Evolutionary conservation across 2,888 invertebrate genomes (phyloP), one percentile per base, ranked within the genome.

Genomic region (Phaedon cochleariae): DNA sequence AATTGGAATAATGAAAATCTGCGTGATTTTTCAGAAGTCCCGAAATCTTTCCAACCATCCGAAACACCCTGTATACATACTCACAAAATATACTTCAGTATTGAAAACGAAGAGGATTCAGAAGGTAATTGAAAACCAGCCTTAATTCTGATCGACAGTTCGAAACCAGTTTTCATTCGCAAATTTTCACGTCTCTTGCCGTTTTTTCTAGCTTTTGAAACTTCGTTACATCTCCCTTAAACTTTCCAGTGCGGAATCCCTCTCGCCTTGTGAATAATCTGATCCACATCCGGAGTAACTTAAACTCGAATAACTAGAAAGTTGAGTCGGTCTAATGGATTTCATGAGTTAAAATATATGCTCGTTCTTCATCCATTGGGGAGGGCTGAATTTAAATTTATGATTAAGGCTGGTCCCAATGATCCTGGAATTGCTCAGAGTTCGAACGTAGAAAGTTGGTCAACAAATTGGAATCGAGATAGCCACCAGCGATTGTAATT

Each of bases 241-340:
- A 41, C 41, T 41, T 41, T 15, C 15, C 41, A 15, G 15, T 17
- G 57, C 12, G 62, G 69, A 72, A 74, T 70, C 71, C 63, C n/a
- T n/a, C n/a, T 69, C 57, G 72, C 71, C 72, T 75, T 74, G 73
- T 71, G 34, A 41, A 53, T 61, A 29, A 61, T 61, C 62, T 49
- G 49, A 49, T 62, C 62, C 51, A 62, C 51, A 48, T 37, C 48
- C 22, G 66, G 70, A 71, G 71, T 70, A 61, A 65, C 68, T 65
- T 66, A 69, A 69, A 73, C 62, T 73, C 51, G 18, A 29, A 76
- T 76, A 75, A 76, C 73, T 67, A 65, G 70, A 76, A 78, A 78
- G 75, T 77, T 78, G 74, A 72, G 70, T 73, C 72, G 73, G 72
- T 74, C 75, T 79, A 78, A 79, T 79, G 78, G 77, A 77, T 76